These are phyloP conservation scores for Hybognathus amarus DNA, from an alignment of 2,797 vertebrate genomes.

Conservation along the genomic window DNA sequence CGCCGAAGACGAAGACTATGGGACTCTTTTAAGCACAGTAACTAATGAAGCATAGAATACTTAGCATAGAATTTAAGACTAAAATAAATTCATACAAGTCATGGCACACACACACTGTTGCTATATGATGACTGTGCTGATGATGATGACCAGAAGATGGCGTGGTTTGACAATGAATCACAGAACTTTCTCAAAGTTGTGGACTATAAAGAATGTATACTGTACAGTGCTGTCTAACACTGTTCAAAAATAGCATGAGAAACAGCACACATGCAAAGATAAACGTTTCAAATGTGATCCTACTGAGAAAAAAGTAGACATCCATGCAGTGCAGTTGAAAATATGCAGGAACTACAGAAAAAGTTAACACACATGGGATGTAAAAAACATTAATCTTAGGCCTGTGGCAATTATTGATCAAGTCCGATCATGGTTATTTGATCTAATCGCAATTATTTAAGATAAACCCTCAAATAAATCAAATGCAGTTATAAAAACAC, in stretches of 20 bases:
- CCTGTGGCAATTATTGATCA: too few species aligned
- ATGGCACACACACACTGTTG: not conserved
- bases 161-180: not conserved
- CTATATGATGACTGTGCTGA: not conserved
- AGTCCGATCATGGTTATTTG: too few species aligned
- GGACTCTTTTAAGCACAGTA: not conserved
- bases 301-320: not conserved
- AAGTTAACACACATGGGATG: not conserved
- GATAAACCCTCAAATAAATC: too few species aligned
- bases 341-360: not conserved
- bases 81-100: not conserved
- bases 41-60: not conserved
- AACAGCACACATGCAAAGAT: not conserved
- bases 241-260: not conserved
- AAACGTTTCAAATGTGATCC: not conserved
- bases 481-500: too few species aligned
- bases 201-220: not conserved
- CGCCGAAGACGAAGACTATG: not conserved
- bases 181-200: not conserved
- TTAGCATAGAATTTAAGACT: not conserved
- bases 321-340: not conserved
- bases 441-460: too few species aligned
- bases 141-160: not conserved
- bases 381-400: not conserved
- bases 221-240: not conserved